These are phyloP conservation scores for Drosophila sturtevanti DNA, from an alignment of 1,140 invertebrate genomes.

Conservation along the genomic window DNA sequence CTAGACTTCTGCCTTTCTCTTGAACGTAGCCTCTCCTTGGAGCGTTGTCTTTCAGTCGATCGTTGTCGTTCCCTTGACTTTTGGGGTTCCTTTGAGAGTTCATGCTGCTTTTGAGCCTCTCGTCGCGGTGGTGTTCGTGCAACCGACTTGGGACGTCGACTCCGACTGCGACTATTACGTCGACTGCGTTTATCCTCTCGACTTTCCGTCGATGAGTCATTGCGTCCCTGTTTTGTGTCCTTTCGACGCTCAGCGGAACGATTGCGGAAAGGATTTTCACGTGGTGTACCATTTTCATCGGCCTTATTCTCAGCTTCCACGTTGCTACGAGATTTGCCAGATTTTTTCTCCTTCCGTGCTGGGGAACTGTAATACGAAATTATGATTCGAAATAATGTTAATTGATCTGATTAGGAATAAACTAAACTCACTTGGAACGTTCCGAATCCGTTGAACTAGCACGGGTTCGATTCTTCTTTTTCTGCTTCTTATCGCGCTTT, in stretches of 20 bases:
- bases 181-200: conserved; percentile 7
- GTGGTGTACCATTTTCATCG: conserved; percentile 25
- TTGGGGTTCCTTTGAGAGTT: conserved; percentile 23
- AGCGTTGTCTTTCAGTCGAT: conserved; percentile 9
- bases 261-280: conserved; percentile 59
- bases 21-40: conserved; percentile 28
- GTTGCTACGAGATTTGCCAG: conserved; percentile 28
- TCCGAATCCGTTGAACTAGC: conserved; percentile 69
- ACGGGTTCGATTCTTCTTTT: conserved; percentile 67
- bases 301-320: conserved; percentile 12
- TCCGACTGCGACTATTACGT: conserved; percentile 15
- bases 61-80: conserved; percentile 22
- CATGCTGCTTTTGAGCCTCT: conserved; percentile 19
- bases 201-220: conserved; percentile 43
- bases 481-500: conserved; percentile 80
- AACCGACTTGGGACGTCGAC: conserved; percentile 30
- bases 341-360: conserved; percentile 47
- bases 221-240: conserved; percentile 36
- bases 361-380: conserved; percentile 35
- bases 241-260: conserved; percentile 65
- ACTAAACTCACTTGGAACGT: conserved; percentile 62
- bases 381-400: background rate
- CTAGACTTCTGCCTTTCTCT: conserved; percentile 24
- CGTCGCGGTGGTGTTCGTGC: conserved; percentile 43
- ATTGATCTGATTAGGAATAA: background rate